phyloP scores from a whole-genome alignment of 2,113 vertebrate genomes.

The Podarcis raffonei region DNA sequence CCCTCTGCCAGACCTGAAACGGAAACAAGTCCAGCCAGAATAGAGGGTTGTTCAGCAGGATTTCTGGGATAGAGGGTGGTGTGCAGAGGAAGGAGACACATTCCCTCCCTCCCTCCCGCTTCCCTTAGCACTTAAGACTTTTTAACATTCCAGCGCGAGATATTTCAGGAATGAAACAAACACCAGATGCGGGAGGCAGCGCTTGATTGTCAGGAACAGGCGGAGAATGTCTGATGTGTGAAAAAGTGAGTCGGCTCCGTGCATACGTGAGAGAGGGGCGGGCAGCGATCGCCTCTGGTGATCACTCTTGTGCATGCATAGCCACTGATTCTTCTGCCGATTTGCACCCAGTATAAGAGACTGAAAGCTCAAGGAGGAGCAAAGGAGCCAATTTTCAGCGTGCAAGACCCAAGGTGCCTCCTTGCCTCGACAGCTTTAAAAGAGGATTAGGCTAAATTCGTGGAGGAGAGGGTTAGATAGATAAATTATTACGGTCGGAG shows the following conservation, averaged over 20 bases:
- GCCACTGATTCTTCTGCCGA: neutral
- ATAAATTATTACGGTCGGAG: too few species aligned
- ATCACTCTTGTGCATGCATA: neutral
- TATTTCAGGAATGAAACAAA: slow-evolving; percentile 65
- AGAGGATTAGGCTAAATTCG: too few species aligned
- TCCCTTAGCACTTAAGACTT: neutral
- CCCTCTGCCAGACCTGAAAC: neutral
- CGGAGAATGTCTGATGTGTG: slow-evolving; percentile 57
- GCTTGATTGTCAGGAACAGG: slow-evolving; percentile 64
- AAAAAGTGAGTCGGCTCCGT: slow-evolving; percentile 19
- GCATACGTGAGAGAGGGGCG: neutral
- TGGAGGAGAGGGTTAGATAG: too few species aligned
- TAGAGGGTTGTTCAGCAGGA: neutral
- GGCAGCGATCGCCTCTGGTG: too few species aligned
- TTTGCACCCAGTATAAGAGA: neutral
- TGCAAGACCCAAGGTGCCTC: neutral
- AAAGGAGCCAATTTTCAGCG: neutral
- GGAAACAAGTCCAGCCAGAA: too few species aligned
- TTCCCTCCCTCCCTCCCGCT: neutral
- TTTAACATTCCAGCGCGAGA: slow-evolving; percentile 38
- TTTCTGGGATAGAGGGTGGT: neutral
- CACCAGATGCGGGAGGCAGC: slow-evolving; percentile 56
- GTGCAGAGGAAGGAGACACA: neutral
- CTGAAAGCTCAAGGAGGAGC: too few species aligned
- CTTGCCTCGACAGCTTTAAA: neutral